These are phyloP conservation scores for Myotis planiceps DNA, from an alignment of 2,797 vertebrate genomes.

Conservation along the genomic window DNA sequence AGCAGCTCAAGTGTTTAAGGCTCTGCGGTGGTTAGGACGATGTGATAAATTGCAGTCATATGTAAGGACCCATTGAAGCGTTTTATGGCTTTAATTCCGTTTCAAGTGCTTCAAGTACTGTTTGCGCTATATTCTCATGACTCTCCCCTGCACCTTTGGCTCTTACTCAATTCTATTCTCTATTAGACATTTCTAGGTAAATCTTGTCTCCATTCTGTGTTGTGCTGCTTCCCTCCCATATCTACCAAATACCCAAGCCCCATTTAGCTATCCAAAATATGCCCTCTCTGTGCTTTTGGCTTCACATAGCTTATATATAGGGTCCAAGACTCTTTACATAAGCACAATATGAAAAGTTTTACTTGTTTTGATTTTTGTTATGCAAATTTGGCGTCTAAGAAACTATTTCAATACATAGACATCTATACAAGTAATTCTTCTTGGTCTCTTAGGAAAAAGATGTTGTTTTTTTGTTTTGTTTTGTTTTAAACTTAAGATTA, in stretches of 20 bases:
- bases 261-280: neutral
- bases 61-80: constrained; percentile 1
- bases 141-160: neutral
- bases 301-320: neutral
- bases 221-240: neutral
- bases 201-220: neutral
- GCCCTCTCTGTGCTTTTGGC: too few relatives aligned
- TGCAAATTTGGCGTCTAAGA: neutral
- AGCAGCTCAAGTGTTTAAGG: neutral
- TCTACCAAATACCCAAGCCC: neutral
- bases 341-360: neutral
- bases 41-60: constrained; percentile 33
- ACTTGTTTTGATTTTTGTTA: neutral
- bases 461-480: neutral
- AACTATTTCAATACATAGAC: neutral
- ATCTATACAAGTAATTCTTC: neutral
- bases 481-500: neutral
- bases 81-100: constrained; percentile 56
- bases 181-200: neutral
- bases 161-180: constrained; percentile 12
- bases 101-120: constrained; percentile 45
- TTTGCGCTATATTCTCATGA: neutral
- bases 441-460: neutral
- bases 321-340: neutral
- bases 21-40: neutral